Base-by-base conservation (phyloP, 2,888 invertebrate species). In the Celastrina argiolus region DNA sequence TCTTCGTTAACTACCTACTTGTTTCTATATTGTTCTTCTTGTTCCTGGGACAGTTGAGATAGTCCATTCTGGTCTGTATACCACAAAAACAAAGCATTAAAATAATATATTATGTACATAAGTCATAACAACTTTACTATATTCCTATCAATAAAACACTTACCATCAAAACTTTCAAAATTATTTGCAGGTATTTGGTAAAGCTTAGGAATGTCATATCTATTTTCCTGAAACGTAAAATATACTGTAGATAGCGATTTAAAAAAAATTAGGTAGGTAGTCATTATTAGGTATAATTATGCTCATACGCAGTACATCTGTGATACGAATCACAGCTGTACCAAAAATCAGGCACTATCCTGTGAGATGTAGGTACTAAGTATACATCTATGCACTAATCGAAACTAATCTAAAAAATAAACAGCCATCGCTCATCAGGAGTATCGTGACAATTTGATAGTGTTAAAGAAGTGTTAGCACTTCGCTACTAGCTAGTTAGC, bases 181-280 rank as follows among this genome's bases (percentile, higher is more conserved):
- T 76, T 77, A 70, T 82, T 83, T 34, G 75, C 68, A 58, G 86
- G 82, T 61, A 83, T 66, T 68, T 82, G 79, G 73, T 89, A 88
- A 65, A 83, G 76, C 69, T 91, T 91, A 26, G 90, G 90, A 67
- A 91, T 91, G 70, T 90, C 87, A 65, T 75, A 90, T 39, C 82
- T 84, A 68, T 87, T 88, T 77, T 82, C 84, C 90, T 90, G 78
- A 18, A 81, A 81, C 67, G 66, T 70, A 72, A 66, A 66, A 36
- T 10, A 31, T 63, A 56, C 39, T 22, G 10, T 8, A 8, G 7
- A 22, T 56, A 31, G 10, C 36, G 3, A 61, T 3, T 6, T 12
- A 22, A 18, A 10, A 18, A 63, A 22, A 6, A 31, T 5, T 31
- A 28, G 28, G 28, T 28, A 28, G 28, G 28, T 28, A 28, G 28